These are phyloP conservation scores for Microcebus ravelobensis DNA, from an alignment of 2,113 vertebrate species.

Conservation along the genomic window DNA sequence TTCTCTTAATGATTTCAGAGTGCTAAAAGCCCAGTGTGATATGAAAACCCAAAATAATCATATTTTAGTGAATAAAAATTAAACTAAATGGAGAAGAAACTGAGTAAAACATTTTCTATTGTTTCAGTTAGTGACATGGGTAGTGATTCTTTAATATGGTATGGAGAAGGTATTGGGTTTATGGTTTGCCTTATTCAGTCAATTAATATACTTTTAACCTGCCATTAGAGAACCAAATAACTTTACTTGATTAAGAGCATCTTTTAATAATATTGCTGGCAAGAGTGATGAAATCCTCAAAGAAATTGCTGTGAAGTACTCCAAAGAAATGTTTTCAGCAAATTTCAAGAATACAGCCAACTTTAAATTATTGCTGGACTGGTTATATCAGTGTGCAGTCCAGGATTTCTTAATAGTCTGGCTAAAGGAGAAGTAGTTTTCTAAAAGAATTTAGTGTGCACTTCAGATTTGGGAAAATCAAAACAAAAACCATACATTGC, in stretches of 20 bases:
- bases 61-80: slow-evolving; percentile 21
- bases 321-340: slow-evolving; percentile 1
- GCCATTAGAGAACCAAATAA: background rate
- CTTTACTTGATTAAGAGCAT: background rate
- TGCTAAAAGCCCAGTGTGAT: background rate
- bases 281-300: background rate
- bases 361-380: background rate
- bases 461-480: background rate
- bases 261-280: background rate
- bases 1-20: background rate
- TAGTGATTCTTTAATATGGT: slow-evolving; percentile 22
- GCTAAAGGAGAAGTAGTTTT: background rate
- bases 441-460: background rate
- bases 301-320: slow-evolving; percentile 33
- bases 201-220: slow-evolving; percentile 29
- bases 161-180: background rate
- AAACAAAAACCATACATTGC: slow-evolving; percentile 14
- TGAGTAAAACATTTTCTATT: slow-evolving; percentile 36
- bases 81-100: slow-evolving; percentile 37
- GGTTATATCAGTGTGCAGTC: background rate
- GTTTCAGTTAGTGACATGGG: background rate
- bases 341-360: slow-evolving; percentile 5
- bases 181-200: slow-evolving; percentile 5
- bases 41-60: slow-evolving; percentile 21
- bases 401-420: background rate